Percentiles rank a stretch among this genome's conserved stretches.
Conservation (phyloP, 37 sponge, comb jelly and placozoan species). For the Corticium candelabrum region DNA sequence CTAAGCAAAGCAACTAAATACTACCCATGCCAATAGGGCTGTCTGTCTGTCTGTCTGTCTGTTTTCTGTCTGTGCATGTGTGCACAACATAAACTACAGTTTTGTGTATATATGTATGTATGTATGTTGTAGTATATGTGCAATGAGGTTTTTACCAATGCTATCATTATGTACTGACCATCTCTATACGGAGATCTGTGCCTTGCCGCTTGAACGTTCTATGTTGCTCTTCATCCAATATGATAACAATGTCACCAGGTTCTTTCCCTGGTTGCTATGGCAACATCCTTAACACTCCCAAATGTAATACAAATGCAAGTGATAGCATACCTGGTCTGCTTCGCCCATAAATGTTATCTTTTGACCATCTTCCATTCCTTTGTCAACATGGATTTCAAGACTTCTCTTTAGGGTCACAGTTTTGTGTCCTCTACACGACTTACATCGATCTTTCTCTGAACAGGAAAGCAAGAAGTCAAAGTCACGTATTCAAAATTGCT, state of each 20-base stretch:
- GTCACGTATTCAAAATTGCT: too few species aligned
- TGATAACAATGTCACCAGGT: constrained; percentile 91
- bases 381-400: constrained; percentile 85
- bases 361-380: constrained; percentile 96
- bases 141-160: too few species aligned
- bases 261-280: constrained; percentile 19
- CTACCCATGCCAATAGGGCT: too few species aligned
- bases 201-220: constrained; percentile 62
- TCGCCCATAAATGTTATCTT: constrained; percentile 87
- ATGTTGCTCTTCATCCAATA: constrained; percentile 84
- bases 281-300: background rate
- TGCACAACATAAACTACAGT: too few species aligned
- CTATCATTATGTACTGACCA: too few species aligned
- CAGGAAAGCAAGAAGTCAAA: background rate
- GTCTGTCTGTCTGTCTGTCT: too few species aligned
- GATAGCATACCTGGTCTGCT: constrained; percentile 63
- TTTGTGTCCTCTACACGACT: constrained; percentile 71
- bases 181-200: constrained; percentile 59
- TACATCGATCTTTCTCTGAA: constrained; percentile 79
- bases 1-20: too few species aligned
- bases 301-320: background rate
- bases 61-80: too few species aligned
- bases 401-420: constrained; percentile 69
- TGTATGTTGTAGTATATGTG: too few species aligned
- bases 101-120: too few species aligned